phyloP scores from a whole-genome alignment of 1,140 invertebrate species.

The Pseudomyrmex sp. region DNA sequence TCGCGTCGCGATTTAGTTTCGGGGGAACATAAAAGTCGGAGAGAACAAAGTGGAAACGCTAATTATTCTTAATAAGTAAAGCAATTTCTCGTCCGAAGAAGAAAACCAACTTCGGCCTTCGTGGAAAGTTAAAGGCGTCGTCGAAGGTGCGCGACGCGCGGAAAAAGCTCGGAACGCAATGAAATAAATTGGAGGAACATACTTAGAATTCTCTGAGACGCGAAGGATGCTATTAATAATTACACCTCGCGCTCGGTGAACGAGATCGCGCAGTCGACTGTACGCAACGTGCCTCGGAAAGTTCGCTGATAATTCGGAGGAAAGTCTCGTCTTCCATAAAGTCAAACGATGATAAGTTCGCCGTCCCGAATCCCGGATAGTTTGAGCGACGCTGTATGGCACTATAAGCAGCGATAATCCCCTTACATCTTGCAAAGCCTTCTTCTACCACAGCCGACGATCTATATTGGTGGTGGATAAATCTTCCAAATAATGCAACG shows the following conservation, averaged over 20 bases:
- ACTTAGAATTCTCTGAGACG: conserved; percentile 2
- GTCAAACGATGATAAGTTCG: conserved; percentile 32
- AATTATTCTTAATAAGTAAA: conserved; percentile 23
- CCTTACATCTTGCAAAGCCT: conserved; percentile 52
- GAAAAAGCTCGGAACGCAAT: background rate
- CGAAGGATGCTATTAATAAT: conserved; percentile 29
- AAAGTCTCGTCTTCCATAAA: conserved; percentile 19
- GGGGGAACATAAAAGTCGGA: background rate
- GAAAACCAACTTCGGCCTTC: background rate
- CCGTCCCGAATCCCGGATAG: background rate
- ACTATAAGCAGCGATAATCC: conserved; percentile 49
- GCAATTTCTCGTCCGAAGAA: conserved; percentile 9
- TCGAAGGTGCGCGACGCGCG: background rate
- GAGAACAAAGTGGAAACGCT: conserved; percentile 4
- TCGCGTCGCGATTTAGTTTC: background rate
- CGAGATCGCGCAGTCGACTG: background rate
- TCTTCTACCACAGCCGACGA: conserved; percentile 27
- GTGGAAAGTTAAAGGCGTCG: background rate
- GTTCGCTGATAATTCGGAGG: conserved; percentile 43
- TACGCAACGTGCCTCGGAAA: background rate
- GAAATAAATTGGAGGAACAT: conserved; percentile 19
- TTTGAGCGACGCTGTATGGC: conserved; percentile 20
- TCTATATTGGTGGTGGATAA: conserved; percentile 30
- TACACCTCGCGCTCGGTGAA: background rate
- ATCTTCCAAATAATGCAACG: conserved; percentile 45